Percentiles rank a stretch among this genome's conserved stretches.
These are phyloP conservation scores for Bufotes viridis DNA, from an alignment of 2,797 vertebrate genomes.

Conservation along the genomic window DNA sequence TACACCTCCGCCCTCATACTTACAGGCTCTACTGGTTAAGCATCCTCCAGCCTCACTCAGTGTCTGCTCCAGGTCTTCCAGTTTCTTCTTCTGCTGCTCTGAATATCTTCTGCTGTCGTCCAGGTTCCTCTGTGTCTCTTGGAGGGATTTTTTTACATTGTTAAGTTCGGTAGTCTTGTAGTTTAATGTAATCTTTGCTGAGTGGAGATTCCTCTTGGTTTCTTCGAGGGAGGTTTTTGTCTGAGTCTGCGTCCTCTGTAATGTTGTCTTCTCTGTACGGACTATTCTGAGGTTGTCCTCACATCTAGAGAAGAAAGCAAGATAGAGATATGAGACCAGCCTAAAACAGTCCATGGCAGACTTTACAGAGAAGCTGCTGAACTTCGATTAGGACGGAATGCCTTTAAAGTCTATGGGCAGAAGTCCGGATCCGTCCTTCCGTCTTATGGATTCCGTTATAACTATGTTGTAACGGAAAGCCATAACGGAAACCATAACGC, in stretches of 20 bases:
- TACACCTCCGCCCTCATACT: background rate
- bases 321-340: background rate
- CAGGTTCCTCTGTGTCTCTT: background rate
- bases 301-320: background rate
- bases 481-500: too few species aligned
- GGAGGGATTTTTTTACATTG: background rate
- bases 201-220: background rate
- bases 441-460: too few species aligned
- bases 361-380: too few species aligned
- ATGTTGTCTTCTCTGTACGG: background rate
- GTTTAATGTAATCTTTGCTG: background rate
- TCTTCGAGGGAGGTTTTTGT: background rate
- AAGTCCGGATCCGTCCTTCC: too few species aligned
- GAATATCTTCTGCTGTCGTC: background rate
- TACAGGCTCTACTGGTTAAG: background rate
- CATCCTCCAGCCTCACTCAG: background rate
- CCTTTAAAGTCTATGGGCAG: too few species aligned
- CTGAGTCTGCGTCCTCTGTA: background rate
- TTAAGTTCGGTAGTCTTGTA: background rate
- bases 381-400: too few species aligned
- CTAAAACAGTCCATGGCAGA: too few species aligned
- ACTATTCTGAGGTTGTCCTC: background rate
- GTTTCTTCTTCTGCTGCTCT: background rate
- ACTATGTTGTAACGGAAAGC: too few species aligned
- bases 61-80: background rate